A percentile compares a stretch with the other conserved stretches of the same genome.
These are phyloP conservation scores for Spilogale gracilis DNA, from an alignment of 2,113 vertebrate species.

Conservation along the genomic window DNA sequence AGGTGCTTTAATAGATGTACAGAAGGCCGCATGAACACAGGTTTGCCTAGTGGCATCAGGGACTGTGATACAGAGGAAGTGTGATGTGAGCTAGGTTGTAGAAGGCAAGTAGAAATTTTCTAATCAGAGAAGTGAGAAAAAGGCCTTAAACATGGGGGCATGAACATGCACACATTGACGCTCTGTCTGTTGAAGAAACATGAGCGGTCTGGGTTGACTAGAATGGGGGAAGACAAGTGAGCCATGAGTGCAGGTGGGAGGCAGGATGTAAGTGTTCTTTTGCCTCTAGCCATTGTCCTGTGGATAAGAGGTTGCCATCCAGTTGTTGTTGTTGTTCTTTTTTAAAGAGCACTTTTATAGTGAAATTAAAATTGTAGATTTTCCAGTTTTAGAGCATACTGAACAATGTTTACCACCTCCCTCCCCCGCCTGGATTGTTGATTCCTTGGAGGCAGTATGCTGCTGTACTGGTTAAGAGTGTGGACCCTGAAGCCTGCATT, in stretches of 20 bases:
- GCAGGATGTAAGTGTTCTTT: constrained; percentile 17
- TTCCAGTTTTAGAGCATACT: not conserved
- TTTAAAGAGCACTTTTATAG: not conserved
- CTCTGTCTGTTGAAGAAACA: not conserved
- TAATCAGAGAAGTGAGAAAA: constrained; percentile 35
- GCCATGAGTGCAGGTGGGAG: constrained; percentile 14
- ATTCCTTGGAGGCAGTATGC: not conserved
- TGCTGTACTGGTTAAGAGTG: not conserved
- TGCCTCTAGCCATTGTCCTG: not conserved
- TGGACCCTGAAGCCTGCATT: not conserved
- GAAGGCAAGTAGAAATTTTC: constrained; percentile 32
- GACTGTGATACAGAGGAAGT: not conserved
- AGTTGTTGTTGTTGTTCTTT: not conserved
- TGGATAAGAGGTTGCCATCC: not conserved
- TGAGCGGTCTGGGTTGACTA: constrained; percentile 17
- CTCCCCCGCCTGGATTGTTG: not conserved
- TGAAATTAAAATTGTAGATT: constrained; percentile 17
- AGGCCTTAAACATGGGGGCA: not conserved
- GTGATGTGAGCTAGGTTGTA: constrained; percentile 18
- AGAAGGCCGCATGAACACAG: not conserved
- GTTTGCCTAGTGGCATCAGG: not conserved
- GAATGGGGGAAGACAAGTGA: not conserved
- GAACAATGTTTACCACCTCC: not conserved
- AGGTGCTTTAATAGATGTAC: not conserved
- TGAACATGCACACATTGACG: not conserved